Evolutionary conservation across 2,113 vertebrate species (phyloP).

Genomic region (Morone chrysops): DNA sequence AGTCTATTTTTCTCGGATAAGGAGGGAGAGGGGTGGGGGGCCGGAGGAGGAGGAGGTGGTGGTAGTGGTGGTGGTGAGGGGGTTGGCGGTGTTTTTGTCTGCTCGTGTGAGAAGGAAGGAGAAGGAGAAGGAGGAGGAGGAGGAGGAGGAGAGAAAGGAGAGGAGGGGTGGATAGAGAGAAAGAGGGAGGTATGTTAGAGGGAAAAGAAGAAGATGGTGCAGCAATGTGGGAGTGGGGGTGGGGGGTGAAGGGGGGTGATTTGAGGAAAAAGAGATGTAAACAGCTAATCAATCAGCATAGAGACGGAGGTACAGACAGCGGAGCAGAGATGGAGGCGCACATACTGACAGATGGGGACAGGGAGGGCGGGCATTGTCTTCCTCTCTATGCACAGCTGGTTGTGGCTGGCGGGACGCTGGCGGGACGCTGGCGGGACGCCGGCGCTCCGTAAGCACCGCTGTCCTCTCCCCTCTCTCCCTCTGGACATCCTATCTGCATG

Average conservation of each 20-base stretch:
- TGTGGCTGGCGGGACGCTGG: constrained; percentile 39
- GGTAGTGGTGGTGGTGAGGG: constrained; percentile 5
- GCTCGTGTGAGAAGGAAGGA: constrained; percentile 51
- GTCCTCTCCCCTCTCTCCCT: constrained; percentile 28
- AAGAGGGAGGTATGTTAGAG: constrained; percentile 16
- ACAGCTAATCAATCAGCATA: constrained; percentile 57
- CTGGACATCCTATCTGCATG: constrained; percentile 30
- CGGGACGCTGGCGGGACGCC: neutral
- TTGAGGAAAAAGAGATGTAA: constrained; percentile 30
- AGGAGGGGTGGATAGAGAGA: constrained; percentile 10
- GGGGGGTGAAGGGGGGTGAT: neutral
- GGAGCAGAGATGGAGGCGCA: constrained; percentile 22
- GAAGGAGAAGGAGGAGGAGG: neutral
- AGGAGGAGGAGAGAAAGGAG: constrained; percentile 17
- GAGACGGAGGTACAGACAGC: constrained; percentile 26
- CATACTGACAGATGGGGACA: constrained; percentile 40
- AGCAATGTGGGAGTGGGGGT: constrained; percentile 11
- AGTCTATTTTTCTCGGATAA: constrained; percentile 73
- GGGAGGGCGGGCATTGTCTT: constrained; percentile 3
- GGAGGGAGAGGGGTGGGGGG: constrained; percentile 19
- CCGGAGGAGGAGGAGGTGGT: constrained; percentile 6
- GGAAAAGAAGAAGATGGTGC: constrained; percentile 26
- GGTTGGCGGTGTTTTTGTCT: constrained; percentile 64
- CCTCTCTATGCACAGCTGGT: constrained; percentile 65
- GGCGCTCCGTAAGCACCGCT: constrained; percentile 18